These are phyloP conservation scores for Rhabdophis nuchalis DNA, from an alignment of 2,797 vertebrate species.

Conservation along the genomic window DNA sequence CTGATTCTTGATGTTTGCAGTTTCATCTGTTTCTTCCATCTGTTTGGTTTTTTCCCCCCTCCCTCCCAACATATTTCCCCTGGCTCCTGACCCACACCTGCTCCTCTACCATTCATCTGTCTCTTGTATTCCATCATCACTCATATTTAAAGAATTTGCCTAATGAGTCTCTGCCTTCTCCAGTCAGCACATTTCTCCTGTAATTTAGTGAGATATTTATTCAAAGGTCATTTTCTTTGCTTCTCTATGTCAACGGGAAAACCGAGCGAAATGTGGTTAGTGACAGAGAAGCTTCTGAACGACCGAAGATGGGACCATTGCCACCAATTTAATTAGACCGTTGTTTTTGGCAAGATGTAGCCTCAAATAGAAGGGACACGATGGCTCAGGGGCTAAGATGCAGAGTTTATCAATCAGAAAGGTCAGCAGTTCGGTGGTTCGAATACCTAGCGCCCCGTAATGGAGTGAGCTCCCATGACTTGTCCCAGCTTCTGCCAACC, in stretches of 20 bases:
- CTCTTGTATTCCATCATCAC: background rate
- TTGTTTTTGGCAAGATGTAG: background rate
- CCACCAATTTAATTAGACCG: background rate
- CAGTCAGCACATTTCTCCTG: background rate
- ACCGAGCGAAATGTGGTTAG: background rate
- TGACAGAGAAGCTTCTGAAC: background rate
- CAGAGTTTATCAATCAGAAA: no score
- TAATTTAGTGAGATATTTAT: background rate
- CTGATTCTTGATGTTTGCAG: background rate
- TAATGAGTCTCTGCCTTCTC: background rate
- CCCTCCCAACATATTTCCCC: background rate
- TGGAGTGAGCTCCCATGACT: no score
- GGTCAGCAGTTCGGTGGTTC: no score
- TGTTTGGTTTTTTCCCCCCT: background rate
- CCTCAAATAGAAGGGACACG: no score
- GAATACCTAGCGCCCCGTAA: no score
- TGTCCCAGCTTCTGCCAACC: no score
- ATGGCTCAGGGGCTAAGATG: no score
- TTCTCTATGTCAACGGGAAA: background rate
- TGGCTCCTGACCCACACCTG: background rate
- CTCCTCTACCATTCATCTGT: background rate
- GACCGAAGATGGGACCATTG: background rate
- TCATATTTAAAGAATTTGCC: background rate
- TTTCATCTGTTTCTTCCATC: constrained; percentile 1
- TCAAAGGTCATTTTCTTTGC: background rate